Conservation (phyloP, 1,140 invertebrate genomes). For the Heliconius hewitsoni region DNA sequence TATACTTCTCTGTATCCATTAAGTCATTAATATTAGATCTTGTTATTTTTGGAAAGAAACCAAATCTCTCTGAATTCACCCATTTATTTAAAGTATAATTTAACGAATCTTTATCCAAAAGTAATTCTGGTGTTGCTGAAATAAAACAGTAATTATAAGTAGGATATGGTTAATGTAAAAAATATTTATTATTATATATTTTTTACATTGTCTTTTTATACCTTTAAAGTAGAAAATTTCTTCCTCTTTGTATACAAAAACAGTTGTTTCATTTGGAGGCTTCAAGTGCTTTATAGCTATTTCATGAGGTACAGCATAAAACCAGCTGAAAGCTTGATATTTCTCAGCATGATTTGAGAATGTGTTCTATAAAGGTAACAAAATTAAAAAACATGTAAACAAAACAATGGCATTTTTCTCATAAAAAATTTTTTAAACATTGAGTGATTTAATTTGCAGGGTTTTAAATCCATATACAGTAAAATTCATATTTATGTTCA, state of each 20-base stretch:
- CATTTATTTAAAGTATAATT: slow-evolving; percentile 90
- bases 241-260: slow-evolving; percentile 93
- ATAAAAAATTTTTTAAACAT: no score
- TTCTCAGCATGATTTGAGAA: slow-evolving; percentile 88
- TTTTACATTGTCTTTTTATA: slow-evolving; percentile 35
- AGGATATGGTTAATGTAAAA: background rate
- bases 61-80: slow-evolving; percentile 95
- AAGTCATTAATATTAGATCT: slow-evolving; percentile 91
- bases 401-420: background rate
- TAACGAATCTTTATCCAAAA: slow-evolving; percentile 80
- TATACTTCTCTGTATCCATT: slow-evolving; percentile 91
- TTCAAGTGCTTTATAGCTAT: slow-evolving; percentile 86
- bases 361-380: slow-evolving; percentile 82
- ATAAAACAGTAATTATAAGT: slow-evolving; percentile 29
- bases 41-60: slow-evolving; percentile 93
- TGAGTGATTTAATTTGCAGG: no score
- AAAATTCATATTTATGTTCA: no score
- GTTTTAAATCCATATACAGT: no score
- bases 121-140: slow-evolving; percentile 73
- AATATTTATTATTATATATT: slow-evolving; percentile 5
- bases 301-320: slow-evolving; percentile 88
- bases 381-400: background rate
- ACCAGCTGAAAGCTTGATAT: slow-evolving; percentile 92
- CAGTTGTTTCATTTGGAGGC: slow-evolving; percentile 84
- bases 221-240: slow-evolving; percentile 66